phyloP scores from a whole-genome alignment of 2,888 invertebrate species.

The Hirtodrosophila trivittata region DNA sequence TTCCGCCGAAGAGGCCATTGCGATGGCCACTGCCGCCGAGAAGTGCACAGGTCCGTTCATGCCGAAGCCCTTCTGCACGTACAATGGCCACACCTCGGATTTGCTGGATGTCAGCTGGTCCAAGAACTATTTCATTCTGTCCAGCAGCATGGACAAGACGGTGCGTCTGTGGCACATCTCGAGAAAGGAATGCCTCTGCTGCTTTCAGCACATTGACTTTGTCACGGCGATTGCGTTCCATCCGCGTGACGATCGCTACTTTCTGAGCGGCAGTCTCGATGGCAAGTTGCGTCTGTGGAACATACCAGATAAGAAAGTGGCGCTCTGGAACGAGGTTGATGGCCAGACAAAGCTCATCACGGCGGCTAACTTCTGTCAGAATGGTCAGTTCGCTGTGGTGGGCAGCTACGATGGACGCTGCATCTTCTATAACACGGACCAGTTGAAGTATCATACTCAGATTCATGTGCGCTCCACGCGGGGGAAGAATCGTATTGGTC shows the following conservation, averaged over 20 bases:
- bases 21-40: slow-evolving; percentile 85
- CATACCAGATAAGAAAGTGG: slow-evolving; percentile 99
- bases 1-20: slow-evolving; percentile 87
- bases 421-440: slow-evolving; percentile 99
- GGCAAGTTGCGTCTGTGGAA: slow-evolving; percentile 99
- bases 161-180: slow-evolving; percentile 99
- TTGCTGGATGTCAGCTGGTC: slow-evolving; percentile 99
- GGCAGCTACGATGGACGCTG: slow-evolving; percentile 99
- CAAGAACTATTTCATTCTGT: slow-evolving; percentile 98
- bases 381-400: slow-evolving; percentile 98
- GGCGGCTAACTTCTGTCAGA: slow-evolving; percentile 98
- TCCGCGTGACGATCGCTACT: slow-evolving; percentile 94
- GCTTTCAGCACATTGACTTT: slow-evolving; percentile 99
- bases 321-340: slow-evolving; percentile 98
- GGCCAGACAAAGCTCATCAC: slow-evolving; percentile 97
- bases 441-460: slow-evolving; percentile 98
- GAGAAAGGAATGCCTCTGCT: slow-evolving; percentile 97
- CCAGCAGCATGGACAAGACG: slow-evolving; percentile 99
- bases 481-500: slow-evolving; percentile 96
- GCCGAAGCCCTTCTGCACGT: slow-evolving; percentile 95
- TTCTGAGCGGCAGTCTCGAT: slow-evolving; percentile 98
- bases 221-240: slow-evolving; percentile 99
- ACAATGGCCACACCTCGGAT: slow-evolving; percentile 97
- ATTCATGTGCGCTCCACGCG: slow-evolving; percentile 97
- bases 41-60: slow-evolving; percentile 90